Evolutionary conservation across 2,113 vertebrate genomes (phyloP), one percentile per base, ranked within the genome.

Genomic region (Vanacampus margaritifer): DNA sequence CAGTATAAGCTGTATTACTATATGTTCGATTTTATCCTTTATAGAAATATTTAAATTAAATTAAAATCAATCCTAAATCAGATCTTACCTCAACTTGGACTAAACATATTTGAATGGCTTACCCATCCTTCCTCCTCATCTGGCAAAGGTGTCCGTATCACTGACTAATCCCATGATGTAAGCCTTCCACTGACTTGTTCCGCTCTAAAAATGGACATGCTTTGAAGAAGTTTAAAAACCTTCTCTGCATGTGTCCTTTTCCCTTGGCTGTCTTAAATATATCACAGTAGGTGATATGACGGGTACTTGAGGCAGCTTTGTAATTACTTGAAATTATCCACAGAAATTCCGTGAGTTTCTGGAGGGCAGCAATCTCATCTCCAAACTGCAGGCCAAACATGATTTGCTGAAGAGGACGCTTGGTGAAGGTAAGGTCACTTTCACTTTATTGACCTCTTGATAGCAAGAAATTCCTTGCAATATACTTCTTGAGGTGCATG

Each of bases 321-420:
- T 89, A 85, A 89, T 83, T 71, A 64, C 77, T 91, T 66, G 78
- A 86, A 65, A 84, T 73, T 91, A 88, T 92, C 88, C 88, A 80
- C 92, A 99, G 97, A 99, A 99, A 94, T 96, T 99, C 86, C 93
- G 94, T 64, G 97, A 99, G 85, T 98, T 94, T 91, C 91, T 98
- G 80, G 97, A 99, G 88, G 96, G 96, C 84, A 98, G 96, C 78
- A 98, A 97, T 90, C 96, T 98, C 82, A 99, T 99, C 90, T 95
- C 95, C 76, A 99, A 99, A 80, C 95, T 99, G 81, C 97, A 99
- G 88, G 97, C 97, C 87, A 99, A 99, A 86, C 95, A 98, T 67
- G 95, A 99, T 89, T 89, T 98, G 83, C 91, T 99, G 85, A 97
- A 98, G 84, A 95, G 92, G 88, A 95, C 94, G 0, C 92, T 99